Conservation (phyloP, 2,113 vertebrate species). For the Lampris incognitus region DNA sequence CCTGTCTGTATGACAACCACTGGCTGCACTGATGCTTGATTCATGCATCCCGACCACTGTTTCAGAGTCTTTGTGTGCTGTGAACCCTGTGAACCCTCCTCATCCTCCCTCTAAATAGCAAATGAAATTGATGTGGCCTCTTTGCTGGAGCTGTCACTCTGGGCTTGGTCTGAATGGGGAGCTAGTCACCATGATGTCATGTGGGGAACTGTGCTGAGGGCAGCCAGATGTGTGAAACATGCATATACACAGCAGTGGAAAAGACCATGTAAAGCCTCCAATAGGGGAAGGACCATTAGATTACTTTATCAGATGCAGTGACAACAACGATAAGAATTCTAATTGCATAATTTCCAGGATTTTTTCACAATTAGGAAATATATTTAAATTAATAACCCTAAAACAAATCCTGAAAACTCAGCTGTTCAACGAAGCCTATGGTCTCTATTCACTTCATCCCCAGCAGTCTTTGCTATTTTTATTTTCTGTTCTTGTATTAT, state of each 20-base stretch:
- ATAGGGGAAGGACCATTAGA: not conserved
- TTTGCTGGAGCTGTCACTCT: conserved; percentile 27
- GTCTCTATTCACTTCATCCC: too few species aligned
- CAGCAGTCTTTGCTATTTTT: too few species aligned
- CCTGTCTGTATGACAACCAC: conserved; percentile 67
- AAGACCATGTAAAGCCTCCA: not conserved
- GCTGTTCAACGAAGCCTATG: too few species aligned
- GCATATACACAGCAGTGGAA: not conserved
- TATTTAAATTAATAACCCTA: too few species aligned
- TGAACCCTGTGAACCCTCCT: conserved; percentile 74
- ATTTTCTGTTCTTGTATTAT: too few species aligned
- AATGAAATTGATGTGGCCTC: conserved; percentile 27
- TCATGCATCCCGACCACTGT: conserved; percentile 71
- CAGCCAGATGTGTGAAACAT: conserved; percentile 8
- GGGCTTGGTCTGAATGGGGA: not conserved
- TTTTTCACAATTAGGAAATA: too few species aligned
- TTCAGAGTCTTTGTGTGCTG: conserved; percentile 70
- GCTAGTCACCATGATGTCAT: not conserved
- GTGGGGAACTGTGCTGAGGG: not conserved
- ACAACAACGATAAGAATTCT: too few species aligned
- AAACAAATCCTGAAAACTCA: too few species aligned
- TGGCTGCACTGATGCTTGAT: conserved; percentile 67
- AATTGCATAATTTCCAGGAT: too few species aligned
- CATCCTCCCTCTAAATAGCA: conserved; percentile 39
- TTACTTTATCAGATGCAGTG: not conserved